phyloP scores from a whole-genome alignment of 2,797 vertebrate genomes.

The Falco berigora region DNA sequence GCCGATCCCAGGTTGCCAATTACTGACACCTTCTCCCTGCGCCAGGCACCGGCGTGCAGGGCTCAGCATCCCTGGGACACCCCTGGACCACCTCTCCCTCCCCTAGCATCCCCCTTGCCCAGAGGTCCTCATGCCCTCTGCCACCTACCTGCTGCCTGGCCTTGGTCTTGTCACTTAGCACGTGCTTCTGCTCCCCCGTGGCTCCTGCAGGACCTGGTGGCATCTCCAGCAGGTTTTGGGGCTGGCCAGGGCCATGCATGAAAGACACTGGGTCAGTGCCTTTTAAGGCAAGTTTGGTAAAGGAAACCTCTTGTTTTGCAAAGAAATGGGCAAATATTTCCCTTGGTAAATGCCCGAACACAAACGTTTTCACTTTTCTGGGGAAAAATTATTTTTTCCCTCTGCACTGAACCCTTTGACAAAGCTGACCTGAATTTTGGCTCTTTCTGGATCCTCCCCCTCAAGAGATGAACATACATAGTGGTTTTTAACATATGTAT shows the following conservation, averaged over 20 bases:
- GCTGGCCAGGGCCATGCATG: not conserved
- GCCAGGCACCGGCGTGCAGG: not conserved
- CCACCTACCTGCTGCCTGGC: not conserved
- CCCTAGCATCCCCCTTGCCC: not conserved
- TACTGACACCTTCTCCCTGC: rapidly evolving
- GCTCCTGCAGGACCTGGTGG: not conserved
- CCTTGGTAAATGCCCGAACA: not conserved
- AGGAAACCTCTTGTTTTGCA: not conserved
- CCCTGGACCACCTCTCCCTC: rapidly evolving
- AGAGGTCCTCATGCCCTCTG: not conserved
- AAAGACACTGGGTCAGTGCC: not conserved
- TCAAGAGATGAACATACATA: not conserved
- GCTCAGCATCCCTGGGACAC: not conserved
- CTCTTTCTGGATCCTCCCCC: not conserved
- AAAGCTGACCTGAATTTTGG: not conserved
- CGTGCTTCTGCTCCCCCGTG: not conserved
- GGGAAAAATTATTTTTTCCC: rapidly evolving
- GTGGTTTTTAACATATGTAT: rapidly evolving
- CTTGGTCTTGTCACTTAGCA: not conserved
- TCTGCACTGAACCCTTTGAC: not conserved
- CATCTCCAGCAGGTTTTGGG: too few species aligned
- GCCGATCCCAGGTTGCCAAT: not conserved
- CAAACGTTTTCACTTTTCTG: not conserved
- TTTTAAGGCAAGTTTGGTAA: not conserved
- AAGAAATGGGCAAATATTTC: not conserved